phyloP scores from a whole-genome alignment of 2,888 invertebrate genomes.

The Phortica okadai region DNA sequence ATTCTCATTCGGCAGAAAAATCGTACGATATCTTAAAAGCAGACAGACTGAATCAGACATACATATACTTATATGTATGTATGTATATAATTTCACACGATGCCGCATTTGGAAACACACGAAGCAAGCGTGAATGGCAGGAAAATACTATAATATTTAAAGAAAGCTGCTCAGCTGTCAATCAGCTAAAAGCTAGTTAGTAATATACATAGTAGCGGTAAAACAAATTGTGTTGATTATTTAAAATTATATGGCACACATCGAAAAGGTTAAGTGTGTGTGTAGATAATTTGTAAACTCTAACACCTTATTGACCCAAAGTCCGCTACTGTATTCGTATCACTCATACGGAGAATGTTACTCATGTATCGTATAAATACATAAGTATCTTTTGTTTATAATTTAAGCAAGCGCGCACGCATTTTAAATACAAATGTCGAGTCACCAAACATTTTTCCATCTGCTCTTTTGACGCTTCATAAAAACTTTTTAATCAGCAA shows the following conservation, averaged over 20 bases:
- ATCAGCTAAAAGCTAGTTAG: too few relatives aligned
- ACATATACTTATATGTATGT: conserved; percentile 30
- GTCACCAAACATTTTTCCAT: neutral
- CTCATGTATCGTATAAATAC: too few relatives aligned
- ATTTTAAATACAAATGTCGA: neutral
- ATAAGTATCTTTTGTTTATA: neutral
- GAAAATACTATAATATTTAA: too few relatives aligned
- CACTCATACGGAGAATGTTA: neutral
- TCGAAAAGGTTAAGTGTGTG: too few relatives aligned
- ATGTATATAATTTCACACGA: conserved; percentile 8
- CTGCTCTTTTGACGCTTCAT: neutral
- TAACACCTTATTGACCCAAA: too few relatives aligned
- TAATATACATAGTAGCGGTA: too few relatives aligned
- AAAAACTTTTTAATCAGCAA: neutral
- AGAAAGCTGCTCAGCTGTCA: neutral
- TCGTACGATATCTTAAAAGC: conserved; percentile 62
- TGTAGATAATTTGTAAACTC: too few relatives aligned
- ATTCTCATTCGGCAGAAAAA: conserved; percentile 65
- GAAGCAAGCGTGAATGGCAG: too few relatives aligned
- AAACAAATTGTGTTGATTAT: too few relatives aligned
- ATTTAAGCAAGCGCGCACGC: neutral
- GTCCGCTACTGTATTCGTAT: neutral
- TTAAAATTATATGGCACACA: too few relatives aligned
- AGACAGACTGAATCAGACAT: conserved; percentile 50
- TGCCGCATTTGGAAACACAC: neutral